Evolutionary conservation across 2,888 invertebrate species (phyloP).

Genomic region (Thumatha senex): DNA sequence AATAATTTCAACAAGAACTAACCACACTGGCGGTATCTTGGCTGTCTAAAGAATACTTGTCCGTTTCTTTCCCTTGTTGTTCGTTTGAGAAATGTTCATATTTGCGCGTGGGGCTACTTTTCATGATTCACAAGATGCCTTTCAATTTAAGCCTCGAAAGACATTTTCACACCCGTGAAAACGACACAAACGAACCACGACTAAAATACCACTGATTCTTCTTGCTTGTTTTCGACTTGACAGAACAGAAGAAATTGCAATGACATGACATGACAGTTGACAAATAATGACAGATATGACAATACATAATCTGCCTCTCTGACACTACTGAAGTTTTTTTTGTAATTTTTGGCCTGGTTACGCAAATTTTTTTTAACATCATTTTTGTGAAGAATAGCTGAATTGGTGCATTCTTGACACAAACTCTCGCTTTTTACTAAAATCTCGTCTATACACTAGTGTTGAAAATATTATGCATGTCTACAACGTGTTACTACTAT

Average conservation of each 20-base stretch:
- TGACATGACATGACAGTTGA: conserved; percentile 7
- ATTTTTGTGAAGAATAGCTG: no score
- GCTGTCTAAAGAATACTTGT: conserved; percentile 79
- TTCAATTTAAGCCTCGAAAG: conserved; percentile 65
- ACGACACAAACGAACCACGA: conserved; percentile 60
- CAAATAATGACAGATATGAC: not conserved
- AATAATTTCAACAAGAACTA: conserved; percentile 70
- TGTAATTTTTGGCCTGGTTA: no score
- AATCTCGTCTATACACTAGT: no score
- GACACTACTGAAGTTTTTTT: no score
- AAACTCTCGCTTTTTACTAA: no score
- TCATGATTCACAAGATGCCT: conserved; percentile 75
- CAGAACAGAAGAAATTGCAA: conserved; percentile 12
- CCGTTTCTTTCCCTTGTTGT: conserved; percentile 73
- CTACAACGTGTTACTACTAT: no score
- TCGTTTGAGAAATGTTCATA: conserved; percentile 79
- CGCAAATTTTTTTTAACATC: no score
- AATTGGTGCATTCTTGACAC: no score
- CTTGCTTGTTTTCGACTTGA: no score
- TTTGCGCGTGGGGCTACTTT: conserved; percentile 79
- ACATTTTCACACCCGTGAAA: conserved; percentile 65
- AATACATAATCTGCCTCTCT: not conserved
- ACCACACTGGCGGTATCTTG: conserved; percentile 82
- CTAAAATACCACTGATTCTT: conserved; percentile 52
- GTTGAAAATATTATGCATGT: no score